Base-by-base conservation (phyloP, 2,888 invertebrate species). In the Cinara cedri region DNA sequence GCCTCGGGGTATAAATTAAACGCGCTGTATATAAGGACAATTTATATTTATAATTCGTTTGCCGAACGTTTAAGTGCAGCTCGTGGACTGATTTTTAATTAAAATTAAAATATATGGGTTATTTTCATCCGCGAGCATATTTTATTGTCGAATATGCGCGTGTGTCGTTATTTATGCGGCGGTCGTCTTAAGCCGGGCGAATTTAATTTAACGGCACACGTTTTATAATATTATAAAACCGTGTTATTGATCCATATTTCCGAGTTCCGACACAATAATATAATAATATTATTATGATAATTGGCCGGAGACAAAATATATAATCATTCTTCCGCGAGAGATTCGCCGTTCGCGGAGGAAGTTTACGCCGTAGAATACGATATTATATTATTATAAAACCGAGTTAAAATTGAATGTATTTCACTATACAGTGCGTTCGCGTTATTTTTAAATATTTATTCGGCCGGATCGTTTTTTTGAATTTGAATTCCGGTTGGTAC, bases 51-150 rank as follows among this genome's bases (percentile, higher is more conserved):
- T 65, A 42, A 44, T 65, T 44, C 54, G 54, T 21, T 74, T 24
- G 19, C 62, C 49, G 49, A 72, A 72, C 60, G 46, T 26, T 44
- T 44, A 54, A 72, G 62, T 74, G 16, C n/a, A n/a, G n/a, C 51
- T 34, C n/a, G 16, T 10, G 51, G 63, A 51, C 19, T 21, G 19
- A 63, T 63, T 51, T 74, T 74, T 74, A 74, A 74, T 74, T 74
- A 74, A 74, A 74, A 63, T 62, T 63, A 51, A 74, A 63, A 62
- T 51, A 51, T 21, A 42, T 44, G 44, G n/a, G 6, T 19, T n/a
- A 49, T 60, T 72, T 46, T 60, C 60, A 16, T 60, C 24, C 24
- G 10, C 26, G 8, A 46, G n/a, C 13, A 57, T n/a, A 44, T 65
- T 65, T 65, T 14, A 34, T 51, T 63, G 54, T 74, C 21, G 65